Evolutionary conservation across 2,113 vertebrate genomes (phyloP).

Genomic region (Hyperopisus bebe): DNA sequence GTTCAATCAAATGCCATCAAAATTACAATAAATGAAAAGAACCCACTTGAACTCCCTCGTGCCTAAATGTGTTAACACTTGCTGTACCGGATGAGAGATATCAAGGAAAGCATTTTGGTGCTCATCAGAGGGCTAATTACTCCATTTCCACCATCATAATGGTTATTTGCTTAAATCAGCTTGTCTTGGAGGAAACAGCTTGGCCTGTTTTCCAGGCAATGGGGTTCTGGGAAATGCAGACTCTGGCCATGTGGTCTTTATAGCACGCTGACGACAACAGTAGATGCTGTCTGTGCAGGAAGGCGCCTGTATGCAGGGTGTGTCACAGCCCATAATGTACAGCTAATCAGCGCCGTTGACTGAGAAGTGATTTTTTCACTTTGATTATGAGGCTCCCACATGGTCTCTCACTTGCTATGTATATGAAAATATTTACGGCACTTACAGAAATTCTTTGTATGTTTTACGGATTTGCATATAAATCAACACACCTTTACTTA

Average conservation of each 20-base stretch:
- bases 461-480: not conserved
- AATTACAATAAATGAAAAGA: not conserved
- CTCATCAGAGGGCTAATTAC: not conserved
- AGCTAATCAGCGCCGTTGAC: not conserved
- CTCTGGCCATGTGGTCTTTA: not conserved
- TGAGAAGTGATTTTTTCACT: not conserved
- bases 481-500: not conserved
- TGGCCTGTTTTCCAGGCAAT: not conserved
- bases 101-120: too few relatives aligned
- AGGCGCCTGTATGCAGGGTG: not conserved
- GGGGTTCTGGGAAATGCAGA: not conserved
- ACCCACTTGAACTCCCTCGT: not conserved
- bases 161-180: not conserved
- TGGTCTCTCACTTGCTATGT: not conserved
- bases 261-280: not conserved
- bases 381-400: not conserved
- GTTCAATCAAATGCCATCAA: not conserved
- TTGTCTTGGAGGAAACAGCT: slow-evolving; percentile 11
- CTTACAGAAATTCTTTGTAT: not conserved
- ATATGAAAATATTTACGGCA: not conserved
- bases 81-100: not conserved
- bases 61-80: not conserved
- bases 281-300: not conserved
- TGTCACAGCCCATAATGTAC: not conserved
- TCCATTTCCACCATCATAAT: not conserved